These are phyloP conservation scores for Nesogale talazaci DNA, from an alignment of 2,113 vertebrate species.

Conservation along the genomic window DNA sequence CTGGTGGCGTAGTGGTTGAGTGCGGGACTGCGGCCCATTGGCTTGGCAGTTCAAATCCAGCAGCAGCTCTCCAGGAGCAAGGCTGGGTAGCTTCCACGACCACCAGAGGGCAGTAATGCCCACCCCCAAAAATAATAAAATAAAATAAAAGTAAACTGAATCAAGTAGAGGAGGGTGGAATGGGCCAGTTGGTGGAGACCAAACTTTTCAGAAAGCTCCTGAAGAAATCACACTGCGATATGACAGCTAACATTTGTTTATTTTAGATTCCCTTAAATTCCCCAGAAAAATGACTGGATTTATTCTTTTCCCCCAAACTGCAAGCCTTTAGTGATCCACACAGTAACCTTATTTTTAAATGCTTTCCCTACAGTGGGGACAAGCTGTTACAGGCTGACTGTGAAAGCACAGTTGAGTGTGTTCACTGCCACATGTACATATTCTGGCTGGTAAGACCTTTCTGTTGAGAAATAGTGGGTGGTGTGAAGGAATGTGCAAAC, in stretches of 20 bases:
- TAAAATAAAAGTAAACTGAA: too few species aligned
- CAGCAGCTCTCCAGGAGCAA: too few species aligned
- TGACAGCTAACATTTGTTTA: neutral
- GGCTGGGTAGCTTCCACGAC: too few species aligned
- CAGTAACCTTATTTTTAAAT: neutral
- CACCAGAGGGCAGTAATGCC: too few species aligned
- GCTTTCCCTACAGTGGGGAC: conserved; percentile 16
- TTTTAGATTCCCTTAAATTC: conserved; percentile 12
- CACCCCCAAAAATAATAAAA: too few species aligned
- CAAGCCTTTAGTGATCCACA: conserved; percentile 13
- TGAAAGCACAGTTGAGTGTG: conserved; percentile 38
- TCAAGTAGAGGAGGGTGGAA: neutral
- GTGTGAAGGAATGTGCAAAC: conserved; percentile 57
- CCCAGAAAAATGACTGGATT: neutral
- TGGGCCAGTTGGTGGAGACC: neutral
- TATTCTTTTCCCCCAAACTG: neutral
- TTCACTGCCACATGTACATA: neutral
- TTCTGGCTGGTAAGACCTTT: conserved; percentile 19
- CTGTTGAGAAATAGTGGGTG: conserved; percentile 29
- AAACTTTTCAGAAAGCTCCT: neutral
- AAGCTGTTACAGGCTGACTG: neutral
- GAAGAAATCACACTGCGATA: neutral
- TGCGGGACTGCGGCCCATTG: too few species aligned
- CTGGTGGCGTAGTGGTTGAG: too few species aligned
- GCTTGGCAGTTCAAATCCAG: too few species aligned